Evolutionary conservation across 2,888 invertebrate species (phyloP), one percentile per base, ranked within the genome.

Genomic region (Chorisops tibialis): DNA sequence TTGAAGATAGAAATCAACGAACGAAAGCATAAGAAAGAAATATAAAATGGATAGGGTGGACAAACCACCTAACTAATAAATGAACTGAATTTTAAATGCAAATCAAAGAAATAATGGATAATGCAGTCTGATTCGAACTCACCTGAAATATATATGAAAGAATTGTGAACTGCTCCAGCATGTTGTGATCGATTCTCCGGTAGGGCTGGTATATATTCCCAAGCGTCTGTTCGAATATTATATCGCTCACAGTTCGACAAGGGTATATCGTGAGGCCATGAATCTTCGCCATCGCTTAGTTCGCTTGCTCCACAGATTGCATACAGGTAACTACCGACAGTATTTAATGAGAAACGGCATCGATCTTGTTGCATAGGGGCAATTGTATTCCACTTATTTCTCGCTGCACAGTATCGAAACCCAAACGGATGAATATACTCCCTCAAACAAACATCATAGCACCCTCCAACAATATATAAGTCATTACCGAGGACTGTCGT

Each of bases 341-440:
- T 84, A 69, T 83, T 86, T 51, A 87, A 73, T 1, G 86, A 85
- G 72, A 87, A 87, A 5, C 87, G 78, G 68, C 86, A 87, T 35
- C 87, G 76, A 71, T 87, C 87, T 50, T 82, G 77, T 67, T 83
- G 81, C 81, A 87, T 83, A 11, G 87, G 84, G 3, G 86, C 82
- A 70, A 88, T 85, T 4, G 85, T 85, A 5, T 81, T 80, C 88
- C 88, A 89, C 65, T 82, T 81, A 69, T 85, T 81, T 22, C 79
- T 80, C 22, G 82, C 75, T 0, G 88, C 86, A 68, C 81, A 81
- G 68, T 84, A 85, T 4, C 84, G 81, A 72, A 88, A 88, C 0
- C 87, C 87, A 72, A 87, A 88, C 0, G 87, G 86, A 77, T 88
- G 88, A 59, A 87, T 84, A 68, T 86, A 84, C 75, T 88, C 88